These are phyloP conservation scores for Phaonia tiefii DNA, from an alignment of 2,888 invertebrate species.

Conservation along the genomic window DNA sequence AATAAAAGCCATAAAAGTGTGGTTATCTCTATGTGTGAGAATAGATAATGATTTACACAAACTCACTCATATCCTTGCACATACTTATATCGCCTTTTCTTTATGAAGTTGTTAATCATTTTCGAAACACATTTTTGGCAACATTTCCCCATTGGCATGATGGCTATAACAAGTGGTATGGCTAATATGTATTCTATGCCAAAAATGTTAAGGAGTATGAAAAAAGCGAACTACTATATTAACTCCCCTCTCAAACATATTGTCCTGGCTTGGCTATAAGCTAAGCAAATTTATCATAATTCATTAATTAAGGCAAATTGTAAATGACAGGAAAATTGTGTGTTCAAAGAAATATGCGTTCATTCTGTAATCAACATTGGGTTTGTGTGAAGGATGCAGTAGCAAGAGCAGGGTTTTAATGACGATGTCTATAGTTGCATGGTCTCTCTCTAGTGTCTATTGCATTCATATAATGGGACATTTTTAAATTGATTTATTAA, in stretches of 20 bases:
- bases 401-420: not conserved
- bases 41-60: not conserved
- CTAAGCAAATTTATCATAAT: slow-evolving; percentile 58
- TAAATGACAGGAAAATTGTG: too few species aligned
- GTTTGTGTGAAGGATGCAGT: not conserved
- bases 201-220: too few species aligned
- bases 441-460: too few species aligned
- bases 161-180: slow-evolving; percentile 31
- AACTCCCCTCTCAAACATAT: too few species aligned
- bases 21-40: not conserved
- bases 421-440: not conserved
- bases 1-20: slow-evolving; percentile 10
- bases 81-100: not conserved
- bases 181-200: slow-evolving; percentile 39
- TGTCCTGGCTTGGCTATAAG: not conserved
- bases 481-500: too few species aligned
- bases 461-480: too few species aligned
- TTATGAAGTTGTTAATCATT: slow-evolving; percentile 14
- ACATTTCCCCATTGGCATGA: slow-evolving; percentile 53
- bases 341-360: too few species aligned
- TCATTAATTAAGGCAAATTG: slow-evolving; percentile 32
- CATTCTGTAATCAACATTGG: too few species aligned
- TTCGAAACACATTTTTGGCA: slow-evolving; percentile 54
- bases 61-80: not conserved
- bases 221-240: too few species aligned